A percentile compares a stretch with the other conserved stretches of the same genome.
Conservation (phyloP, 2,113 vertebrate genomes). For the Otolemur garnettii region DNA sequence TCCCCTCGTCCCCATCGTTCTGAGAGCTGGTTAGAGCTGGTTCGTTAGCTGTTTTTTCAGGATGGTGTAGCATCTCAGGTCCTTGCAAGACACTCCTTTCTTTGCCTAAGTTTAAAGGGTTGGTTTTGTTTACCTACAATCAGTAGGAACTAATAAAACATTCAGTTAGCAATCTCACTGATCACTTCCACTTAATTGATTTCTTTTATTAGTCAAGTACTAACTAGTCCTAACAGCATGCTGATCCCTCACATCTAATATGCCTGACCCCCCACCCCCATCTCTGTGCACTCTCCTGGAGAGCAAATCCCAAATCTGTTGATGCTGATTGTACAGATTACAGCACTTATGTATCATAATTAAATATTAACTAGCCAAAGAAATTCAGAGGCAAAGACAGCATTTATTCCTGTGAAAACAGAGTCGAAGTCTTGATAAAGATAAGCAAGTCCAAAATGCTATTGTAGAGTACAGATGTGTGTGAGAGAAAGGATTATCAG, state of each 20-base stretch:
- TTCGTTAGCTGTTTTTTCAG: not conserved
- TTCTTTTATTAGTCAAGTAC: not conserved
- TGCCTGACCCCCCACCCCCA: not conserved
- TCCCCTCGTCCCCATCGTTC: not conserved
- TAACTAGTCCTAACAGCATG: not conserved
- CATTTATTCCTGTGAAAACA: conserved; percentile 3
- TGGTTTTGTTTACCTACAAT: conserved; percentile 1
- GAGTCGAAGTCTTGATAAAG: conserved; percentile 23
- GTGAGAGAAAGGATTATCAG: not conserved
- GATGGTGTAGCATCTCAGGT: not conserved
- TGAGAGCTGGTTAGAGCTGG: not conserved
- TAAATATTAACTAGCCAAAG: conserved; percentile 7
- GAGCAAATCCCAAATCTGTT: not conserved
- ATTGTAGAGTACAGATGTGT: not conserved
- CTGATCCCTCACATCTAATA: too few relatives aligned
- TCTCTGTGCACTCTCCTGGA: not conserved
- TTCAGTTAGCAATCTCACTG: not conserved
- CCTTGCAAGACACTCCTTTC: not conserved
- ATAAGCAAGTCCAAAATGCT: not conserved
- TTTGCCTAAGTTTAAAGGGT: not conserved
- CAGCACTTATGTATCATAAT: not conserved
- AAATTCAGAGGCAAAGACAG: not conserved
- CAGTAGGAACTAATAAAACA: not conserved
- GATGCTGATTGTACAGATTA: not conserved
- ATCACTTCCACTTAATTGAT: not conserved